These are phyloP conservation scores for Tarsius wallacei DNA, from an alignment of 2,797 vertebrate species.

Conservation along the genomic window DNA sequence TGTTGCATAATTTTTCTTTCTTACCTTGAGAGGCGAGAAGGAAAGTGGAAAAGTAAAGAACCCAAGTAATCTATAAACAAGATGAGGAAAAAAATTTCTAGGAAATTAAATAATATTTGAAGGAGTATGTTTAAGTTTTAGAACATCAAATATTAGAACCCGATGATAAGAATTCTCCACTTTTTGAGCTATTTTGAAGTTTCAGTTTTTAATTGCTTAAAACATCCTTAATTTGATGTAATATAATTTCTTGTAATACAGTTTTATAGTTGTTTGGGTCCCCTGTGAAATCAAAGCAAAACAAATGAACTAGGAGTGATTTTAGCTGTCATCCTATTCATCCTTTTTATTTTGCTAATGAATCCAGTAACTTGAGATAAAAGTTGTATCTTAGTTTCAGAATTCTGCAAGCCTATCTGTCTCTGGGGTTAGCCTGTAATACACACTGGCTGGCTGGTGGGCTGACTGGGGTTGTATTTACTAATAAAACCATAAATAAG, in stretches of 20 bases:
- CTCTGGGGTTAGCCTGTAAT: neutral
- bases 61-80: neutral
- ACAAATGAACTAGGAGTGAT: neutral
- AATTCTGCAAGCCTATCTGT: neutral
- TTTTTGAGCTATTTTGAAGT: neutral
- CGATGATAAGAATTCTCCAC: constrained; percentile 21
- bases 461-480: neutral
- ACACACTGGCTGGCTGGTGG: neutral
- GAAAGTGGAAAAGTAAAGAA: neutral
- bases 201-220: constrained; percentile 4
- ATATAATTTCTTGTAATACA: neutral
- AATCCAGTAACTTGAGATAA: neutral
- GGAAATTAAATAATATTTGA: constrained; percentile 25
- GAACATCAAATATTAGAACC: constrained; percentile 6
- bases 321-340: neutral
- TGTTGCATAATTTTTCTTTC: neutral
- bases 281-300: constrained; percentile 23
- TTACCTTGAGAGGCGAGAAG: neutral
- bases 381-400: neutral
- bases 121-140: constrained; percentile 13
- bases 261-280: neutral
- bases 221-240: neutral
- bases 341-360: neutral
- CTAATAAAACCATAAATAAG: neutral
- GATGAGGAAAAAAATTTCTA: neutral